These are phyloP conservation scores for Cydia splendana DNA, from an alignment of 1,140 invertebrate genomes.

Conservation along the genomic window DNA sequence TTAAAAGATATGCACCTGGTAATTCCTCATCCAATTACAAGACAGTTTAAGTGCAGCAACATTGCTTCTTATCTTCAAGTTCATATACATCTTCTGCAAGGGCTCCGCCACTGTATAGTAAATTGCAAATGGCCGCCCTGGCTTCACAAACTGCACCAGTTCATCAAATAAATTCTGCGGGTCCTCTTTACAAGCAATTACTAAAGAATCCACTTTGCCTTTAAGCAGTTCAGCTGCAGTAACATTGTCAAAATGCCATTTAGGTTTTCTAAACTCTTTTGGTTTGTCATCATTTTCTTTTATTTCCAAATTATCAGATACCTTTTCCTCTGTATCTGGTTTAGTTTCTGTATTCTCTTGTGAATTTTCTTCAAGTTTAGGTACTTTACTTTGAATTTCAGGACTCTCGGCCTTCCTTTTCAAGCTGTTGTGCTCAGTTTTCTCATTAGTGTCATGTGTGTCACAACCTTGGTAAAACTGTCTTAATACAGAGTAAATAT, in stretches of 20 bases:
- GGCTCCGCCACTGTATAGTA: conserved; percentile 90
- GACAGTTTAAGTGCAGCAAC: conserved; percentile 88
- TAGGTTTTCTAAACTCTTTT: conserved; percentile 79
- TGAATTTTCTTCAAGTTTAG: conserved; percentile 45
- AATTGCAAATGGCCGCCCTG: conserved; percentile 91
- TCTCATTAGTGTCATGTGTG: conserved; percentile 50
- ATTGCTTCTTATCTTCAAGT: conserved; percentile 85
- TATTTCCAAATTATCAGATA: conserved; percentile 38
- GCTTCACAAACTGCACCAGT: conserved; percentile 87
- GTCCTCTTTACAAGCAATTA: conserved; percentile 91
- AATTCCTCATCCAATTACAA: conserved; percentile 92
- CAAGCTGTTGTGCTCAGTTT: conserved; percentile 49
- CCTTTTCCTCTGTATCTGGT: conserved; percentile 33
- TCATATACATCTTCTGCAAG: conserved; percentile 88
- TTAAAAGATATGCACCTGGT: conserved; percentile 86
- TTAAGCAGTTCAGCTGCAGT: conserved; percentile 80
- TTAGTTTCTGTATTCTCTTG: conserved; percentile 1
- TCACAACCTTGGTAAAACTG: conserved; percentile 81
- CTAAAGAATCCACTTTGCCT: conserved; percentile 87
- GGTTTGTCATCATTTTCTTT: conserved; percentile 38
- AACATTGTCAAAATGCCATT: conserved; percentile 85
- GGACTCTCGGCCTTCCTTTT: conserved; percentile 63
- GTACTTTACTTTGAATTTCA: conserved; percentile 51
- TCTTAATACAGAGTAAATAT: conserved; percentile 86
- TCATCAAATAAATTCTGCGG: conserved; percentile 88